Evolutionary conservation across 2,888 invertebrate species (phyloP).

Genomic region (Thecocarcelia acutangulata): DNA sequence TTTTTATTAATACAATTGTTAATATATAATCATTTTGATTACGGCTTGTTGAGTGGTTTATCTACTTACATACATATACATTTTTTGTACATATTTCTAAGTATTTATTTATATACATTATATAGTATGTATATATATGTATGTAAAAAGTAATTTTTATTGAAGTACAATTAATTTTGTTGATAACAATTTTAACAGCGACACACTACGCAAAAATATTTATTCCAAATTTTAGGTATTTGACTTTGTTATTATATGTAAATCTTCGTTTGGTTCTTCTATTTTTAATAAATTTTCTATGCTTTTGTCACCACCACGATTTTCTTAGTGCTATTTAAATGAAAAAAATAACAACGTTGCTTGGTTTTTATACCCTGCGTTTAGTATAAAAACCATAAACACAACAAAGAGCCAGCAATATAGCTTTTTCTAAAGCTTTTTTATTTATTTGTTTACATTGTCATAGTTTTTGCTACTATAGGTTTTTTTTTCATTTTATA

Average conservation of each 20-base stretch:
- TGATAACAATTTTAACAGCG: slow-evolving; percentile 2
- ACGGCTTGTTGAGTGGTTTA: slow-evolving; percentile 4
- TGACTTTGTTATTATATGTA: background rate
- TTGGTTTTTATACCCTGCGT: slow-evolving; percentile 65
- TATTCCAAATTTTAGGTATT: background rate
- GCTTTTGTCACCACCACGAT: slow-evolving; percentile 61
- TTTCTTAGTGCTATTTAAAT: slow-evolving; percentile 51
- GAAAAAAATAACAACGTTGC: slow-evolving; percentile 47
- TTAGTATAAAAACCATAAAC: slow-evolving; percentile 52
- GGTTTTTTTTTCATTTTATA: slow-evolving; percentile 19
- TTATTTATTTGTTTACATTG: slow-evolving; percentile 1
- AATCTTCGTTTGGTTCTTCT: background rate
- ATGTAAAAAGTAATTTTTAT: background rate
- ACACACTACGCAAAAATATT: slow-evolving; percentile 16
- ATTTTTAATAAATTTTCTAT: background rate
- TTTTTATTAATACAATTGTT: too few relatives aligned
- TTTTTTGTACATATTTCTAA: background rate
- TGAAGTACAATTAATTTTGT: slow-evolving; percentile 42
- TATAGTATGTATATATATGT: background rate
- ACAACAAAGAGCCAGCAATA: slow-evolving; percentile 46
- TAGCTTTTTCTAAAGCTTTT: slow-evolving; percentile 57
- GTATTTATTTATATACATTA: background rate
- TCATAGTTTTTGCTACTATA: slow-evolving; percentile 25
- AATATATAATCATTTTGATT: slow-evolving; percentile 56
- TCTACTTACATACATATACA: background rate